Conservation (phyloP, 2,888 invertebrate genomes). For the Helobdella robusta region DNA sequence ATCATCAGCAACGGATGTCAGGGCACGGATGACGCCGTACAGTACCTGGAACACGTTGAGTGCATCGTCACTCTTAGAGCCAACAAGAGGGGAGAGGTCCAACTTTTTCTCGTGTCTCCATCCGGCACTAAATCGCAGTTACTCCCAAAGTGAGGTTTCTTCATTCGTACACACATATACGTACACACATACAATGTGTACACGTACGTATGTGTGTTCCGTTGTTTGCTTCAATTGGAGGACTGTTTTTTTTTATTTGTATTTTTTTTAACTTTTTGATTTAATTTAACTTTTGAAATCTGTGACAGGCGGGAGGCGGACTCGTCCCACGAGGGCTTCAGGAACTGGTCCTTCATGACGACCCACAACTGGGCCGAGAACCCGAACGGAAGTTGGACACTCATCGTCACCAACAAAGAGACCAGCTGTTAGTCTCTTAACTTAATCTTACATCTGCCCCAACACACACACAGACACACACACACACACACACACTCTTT, state of each 20-base stretch:
- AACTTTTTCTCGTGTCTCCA: constrained; percentile 57
- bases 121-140: constrained; percentile 32
- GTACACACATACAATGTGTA: no score
- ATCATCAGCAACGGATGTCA: constrained; percentile 35
- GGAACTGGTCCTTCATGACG: constrained; percentile 98
- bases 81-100: constrained; percentile 80
- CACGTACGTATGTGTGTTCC: no score
- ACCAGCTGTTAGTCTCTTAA: constrained; percentile 29
- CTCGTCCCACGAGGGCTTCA: constrained; percentile 76
- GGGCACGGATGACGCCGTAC: constrained; percentile 57
- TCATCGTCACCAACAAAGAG: constrained; percentile 66
- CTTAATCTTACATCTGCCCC: not conserved
- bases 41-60: constrained; percentile 90
- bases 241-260: not conserved
- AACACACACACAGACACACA: not conserved
- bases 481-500: not conserved
- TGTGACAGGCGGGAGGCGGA: constrained; percentile 66
- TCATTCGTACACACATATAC: not conserved
- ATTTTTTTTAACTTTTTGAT: not conserved
- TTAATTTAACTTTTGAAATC: not conserved
- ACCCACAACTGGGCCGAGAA: constrained; percentile 95
- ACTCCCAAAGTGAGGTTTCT: constrained; percentile 52
- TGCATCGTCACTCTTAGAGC: constrained; percentile 82
- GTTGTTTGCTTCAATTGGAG: no score
- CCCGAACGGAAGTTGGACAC: constrained; percentile 83